These are phyloP conservation scores for Podarcis muralis DNA, from an alignment of 2,113 vertebrate species.

Conservation along the genomic window DNA sequence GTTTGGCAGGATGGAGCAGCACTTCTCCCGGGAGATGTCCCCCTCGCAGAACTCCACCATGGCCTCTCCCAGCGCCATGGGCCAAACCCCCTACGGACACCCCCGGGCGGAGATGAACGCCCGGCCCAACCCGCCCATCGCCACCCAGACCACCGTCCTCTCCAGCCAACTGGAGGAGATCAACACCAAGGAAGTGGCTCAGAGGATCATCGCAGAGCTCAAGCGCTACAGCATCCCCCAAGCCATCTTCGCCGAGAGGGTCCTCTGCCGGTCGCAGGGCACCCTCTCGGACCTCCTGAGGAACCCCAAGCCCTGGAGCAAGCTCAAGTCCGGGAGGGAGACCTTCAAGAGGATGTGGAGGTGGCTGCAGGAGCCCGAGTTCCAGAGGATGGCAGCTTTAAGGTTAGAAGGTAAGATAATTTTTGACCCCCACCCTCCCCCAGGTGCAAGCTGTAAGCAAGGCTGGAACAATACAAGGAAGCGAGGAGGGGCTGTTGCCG, in stretches of 20 bases:
- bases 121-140: constrained; percentile 74
- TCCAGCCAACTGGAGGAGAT: constrained; percentile 79
- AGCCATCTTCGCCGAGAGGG: constrained; percentile 85
- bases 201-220: constrained; percentile 85
- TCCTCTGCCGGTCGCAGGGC: constrained; percentile 85
- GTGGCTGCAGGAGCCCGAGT: constrained; percentile 87
- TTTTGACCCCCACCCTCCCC: constrained; percentile 1
- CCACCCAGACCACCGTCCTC: constrained; percentile 70
- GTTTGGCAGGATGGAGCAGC: constrained; percentile 78
- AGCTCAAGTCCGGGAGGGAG: constrained; percentile 87
- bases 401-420: constrained; percentile 84
- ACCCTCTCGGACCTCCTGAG: constrained; percentile 86
- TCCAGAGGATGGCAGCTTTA: constrained; percentile 86
- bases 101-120: constrained; percentile 74
- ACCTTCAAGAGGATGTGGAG: constrained; percentile 88
- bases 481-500: too few relatives aligned
- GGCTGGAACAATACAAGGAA: constrained; percentile 24
- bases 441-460: background rate
- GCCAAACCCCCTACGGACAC: constrained; percentile 42
- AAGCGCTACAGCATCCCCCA: constrained; percentile 89
- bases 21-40: constrained; percentile 82
- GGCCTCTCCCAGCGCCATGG: constrained; percentile 76
- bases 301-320: constrained; percentile 88
- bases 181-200: constrained; percentile 86
- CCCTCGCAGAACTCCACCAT: constrained; percentile 79